Evolutionary conservation across 92 coral and sea anemone genomes (phyloP).

Genomic region (Epizoanthus fatuus): DNA sequence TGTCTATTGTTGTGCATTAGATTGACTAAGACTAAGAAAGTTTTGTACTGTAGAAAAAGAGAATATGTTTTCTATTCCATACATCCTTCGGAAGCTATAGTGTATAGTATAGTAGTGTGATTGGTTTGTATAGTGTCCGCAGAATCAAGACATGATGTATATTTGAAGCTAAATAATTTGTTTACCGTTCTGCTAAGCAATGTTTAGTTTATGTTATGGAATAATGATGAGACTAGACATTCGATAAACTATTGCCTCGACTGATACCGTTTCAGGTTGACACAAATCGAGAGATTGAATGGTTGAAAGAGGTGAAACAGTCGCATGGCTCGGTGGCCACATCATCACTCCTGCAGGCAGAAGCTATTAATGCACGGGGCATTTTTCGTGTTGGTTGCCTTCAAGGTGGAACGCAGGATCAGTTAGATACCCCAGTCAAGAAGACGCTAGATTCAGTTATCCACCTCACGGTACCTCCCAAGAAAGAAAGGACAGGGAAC

Average conservation of each 20-base stretch:
- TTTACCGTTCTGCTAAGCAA: too few species aligned
- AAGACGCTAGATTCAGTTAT: slow-evolving; percentile 27
- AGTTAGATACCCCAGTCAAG: background rate
- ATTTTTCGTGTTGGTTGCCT: slow-evolving; percentile 59
- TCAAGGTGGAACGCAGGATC: background rate
- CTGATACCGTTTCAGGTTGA: slow-evolving; percentile 35
- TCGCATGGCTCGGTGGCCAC: slow-evolving; percentile 82
- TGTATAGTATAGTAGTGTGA: too few species aligned
- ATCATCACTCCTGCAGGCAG: slow-evolving; percentile 68
- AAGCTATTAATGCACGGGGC: slow-evolving; percentile 73
- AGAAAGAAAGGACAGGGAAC: slow-evolving; percentile 15
- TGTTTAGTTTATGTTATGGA: too few species aligned
- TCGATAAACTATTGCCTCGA: background rate
- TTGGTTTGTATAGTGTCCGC: too few species aligned
- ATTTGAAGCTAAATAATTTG: too few species aligned
- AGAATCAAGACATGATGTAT: too few species aligned
- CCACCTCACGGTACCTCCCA: slow-evolving; percentile 47
- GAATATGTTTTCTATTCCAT: too few species aligned
- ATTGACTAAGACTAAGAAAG: too few species aligned
- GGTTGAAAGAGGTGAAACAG: slow-evolving; percentile 70
- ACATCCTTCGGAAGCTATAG: too few species aligned
- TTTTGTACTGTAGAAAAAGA: too few species aligned
- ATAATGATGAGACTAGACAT: too few species aligned
- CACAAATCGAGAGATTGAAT: slow-evolving; percentile 59
- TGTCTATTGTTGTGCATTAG: too few species aligned